A percentile compares a stretch with the other conserved stretches of the same genome.
Conservation (phyloP, 2,797 vertebrate species). For the Ceryle rudis region DNA sequence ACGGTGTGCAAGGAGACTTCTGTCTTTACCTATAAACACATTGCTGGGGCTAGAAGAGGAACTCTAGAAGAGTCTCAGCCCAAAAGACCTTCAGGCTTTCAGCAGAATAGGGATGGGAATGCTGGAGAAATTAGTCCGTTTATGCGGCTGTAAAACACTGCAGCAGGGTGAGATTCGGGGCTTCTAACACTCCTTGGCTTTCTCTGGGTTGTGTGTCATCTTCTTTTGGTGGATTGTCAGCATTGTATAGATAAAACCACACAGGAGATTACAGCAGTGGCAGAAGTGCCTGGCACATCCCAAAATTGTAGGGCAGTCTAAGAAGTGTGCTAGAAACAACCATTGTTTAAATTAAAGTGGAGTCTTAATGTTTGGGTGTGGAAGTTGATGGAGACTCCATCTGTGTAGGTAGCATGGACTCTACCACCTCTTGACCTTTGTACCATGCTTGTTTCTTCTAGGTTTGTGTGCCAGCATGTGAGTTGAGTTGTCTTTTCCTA, state of each 20-base stretch:
- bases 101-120: background rate
- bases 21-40: rapidly evolving
- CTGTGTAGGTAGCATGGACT: rapidly evolving
- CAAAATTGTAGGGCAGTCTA: rapidly evolving
- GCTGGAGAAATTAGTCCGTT: background rate
- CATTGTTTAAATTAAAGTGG: background rate
- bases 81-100: background rate
- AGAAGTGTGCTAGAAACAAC: too few relatives aligned
- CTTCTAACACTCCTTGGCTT: background rate
- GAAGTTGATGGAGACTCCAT: background rate
- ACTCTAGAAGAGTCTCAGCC: background rate
- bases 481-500: background rate
- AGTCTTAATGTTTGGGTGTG: background rate
- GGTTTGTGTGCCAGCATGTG: background rate
- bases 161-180: background rate
- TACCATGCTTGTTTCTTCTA: background rate
- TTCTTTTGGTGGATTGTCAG: background rate
- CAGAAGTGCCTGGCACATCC: background rate
- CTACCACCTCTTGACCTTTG: background rate
- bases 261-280: background rate
- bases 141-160: background rate
- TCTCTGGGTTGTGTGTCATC: background rate
- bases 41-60: background rate
- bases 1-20: rapidly evolving
- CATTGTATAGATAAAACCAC: background rate